phyloP scores from a whole-genome alignment of 1,140 invertebrate species.

The Lepeophtheirus salmonis region DNA sequence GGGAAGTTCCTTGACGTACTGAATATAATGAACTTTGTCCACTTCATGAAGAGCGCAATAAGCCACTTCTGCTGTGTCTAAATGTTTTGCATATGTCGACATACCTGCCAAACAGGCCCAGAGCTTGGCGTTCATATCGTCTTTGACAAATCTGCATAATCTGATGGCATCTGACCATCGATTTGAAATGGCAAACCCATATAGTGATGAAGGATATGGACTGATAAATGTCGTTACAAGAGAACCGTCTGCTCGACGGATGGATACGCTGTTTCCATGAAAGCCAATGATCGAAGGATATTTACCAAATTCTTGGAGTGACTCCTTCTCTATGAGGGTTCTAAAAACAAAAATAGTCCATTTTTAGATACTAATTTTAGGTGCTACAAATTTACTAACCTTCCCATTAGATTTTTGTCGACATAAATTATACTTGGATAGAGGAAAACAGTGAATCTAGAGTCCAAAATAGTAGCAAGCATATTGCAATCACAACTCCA shows the following conservation, averaged over 20 bases:
- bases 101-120: constrained; percentile 79
- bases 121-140: constrained; percentile 40
- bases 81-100: constrained; percentile 52
- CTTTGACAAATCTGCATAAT: constrained; percentile 29
- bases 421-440: constrained; percentile 53
- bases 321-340: constrained; percentile 43
- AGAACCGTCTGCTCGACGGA: constrained; percentile 48
- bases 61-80: constrained; percentile 70
- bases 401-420: constrained; percentile 47
- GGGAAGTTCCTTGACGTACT: constrained; percentile 48
- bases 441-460: constrained; percentile 61
- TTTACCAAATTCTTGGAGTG: constrained; percentile 51
- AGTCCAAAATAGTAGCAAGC: constrained; percentile 51
- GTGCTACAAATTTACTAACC: background rate
- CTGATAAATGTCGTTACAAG: constrained; percentile 41
- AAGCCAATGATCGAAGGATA: constrained; percentile 55
- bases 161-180: constrained; percentile 52
- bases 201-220: constrained; percentile 43
- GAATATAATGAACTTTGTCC: constrained; percentile 77
- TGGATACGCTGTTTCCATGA: constrained; percentile 51
- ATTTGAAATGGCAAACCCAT: constrained; percentile 38
- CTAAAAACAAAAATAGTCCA: constrained; percentile 18
- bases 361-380: background rate
- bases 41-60: constrained; percentile 70
- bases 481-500: constrained; percentile 71